Base-by-base conservation (phyloP, 1,140 invertebrate species). In the Notospermus geniculatus region DNA sequence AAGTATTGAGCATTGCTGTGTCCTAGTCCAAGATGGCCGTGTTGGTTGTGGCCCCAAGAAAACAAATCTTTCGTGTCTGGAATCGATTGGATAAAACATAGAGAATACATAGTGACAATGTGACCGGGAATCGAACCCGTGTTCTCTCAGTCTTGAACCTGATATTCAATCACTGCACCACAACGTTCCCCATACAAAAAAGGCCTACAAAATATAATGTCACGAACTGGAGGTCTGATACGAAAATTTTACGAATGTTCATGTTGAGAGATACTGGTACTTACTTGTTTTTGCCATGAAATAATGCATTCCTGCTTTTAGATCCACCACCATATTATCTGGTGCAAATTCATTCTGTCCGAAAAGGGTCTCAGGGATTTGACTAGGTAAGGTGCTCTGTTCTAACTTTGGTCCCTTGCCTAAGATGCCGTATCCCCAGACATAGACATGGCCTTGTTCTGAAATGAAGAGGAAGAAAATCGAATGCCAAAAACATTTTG, bases 351-450 rank as follows among this genome's bases (percentile, higher is more conserved):
- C 87, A 80, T 93, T 95, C 25, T 83, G 46, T 0, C 94, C 94
- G 82, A 97, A 96, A 19, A 97, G 78, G 0, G 88, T 85, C 9
- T 85, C 73, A 9, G 94, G 90, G 50, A 97, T 87, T 63, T 85
- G 73, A 52, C 87, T 85, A 1, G 94, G 95, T 65, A 79, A 80
- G 4, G 74, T 66, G 5, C 86, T 80, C 60, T 86, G 84, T 59
- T 88, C 83, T 0, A 91, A 86, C 23, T 88, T 83, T 0, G 93
- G 94, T 0, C 95, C 95, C 46, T 89, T 84, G 0, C 95, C 95
- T 45, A 98, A 82, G 66, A 95, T 86, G 52, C 95, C 95, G 80
- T 87, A 95, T 11, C 95, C 95, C 95, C 95, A 97, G 1, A 90
- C 88, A 82, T 87, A 97, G 0, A 95, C 91, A 41, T 91, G 82